A percentile compares a stretch with the other conserved stretches of the same genome.
These are phyloP conservation scores for Platichthys stellatus DNA, from an alignment of 2,113 vertebrate genomes.

Conservation along the genomic window DNA sequence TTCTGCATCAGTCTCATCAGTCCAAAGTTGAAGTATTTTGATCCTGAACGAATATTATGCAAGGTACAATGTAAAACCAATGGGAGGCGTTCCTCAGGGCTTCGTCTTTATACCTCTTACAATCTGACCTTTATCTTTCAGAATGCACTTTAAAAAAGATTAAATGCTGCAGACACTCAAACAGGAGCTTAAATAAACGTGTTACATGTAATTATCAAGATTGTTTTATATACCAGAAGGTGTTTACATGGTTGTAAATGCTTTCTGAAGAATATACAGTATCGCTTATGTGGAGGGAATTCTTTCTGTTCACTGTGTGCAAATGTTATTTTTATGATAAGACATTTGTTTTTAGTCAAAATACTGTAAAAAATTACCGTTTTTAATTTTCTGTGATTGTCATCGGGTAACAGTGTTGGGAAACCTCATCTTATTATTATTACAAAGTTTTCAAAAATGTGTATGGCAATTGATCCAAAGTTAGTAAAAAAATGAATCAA, in stretches of 20 bases:
- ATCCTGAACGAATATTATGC: constrained; percentile 19
- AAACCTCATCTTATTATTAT: background rate
- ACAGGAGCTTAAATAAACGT: background rate
- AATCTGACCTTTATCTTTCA: constrained; percentile 39
- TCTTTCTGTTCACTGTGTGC: background rate
- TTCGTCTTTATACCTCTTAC: constrained; percentile 34
- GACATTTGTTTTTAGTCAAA: background rate
- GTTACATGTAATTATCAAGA: constrained; percentile 15
- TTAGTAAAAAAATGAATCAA: background rate
- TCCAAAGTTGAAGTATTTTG: background rate
- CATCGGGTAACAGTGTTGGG: background rate
- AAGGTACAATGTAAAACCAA: constrained; percentile 22
- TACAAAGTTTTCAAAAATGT: background rate
- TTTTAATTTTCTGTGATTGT: constrained; percentile 5
- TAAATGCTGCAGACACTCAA: constrained; percentile 46
- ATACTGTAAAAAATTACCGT: background rate
- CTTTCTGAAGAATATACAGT: constrained; percentile 1
- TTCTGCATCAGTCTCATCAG: constrained; percentile 11
- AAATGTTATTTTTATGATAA: constrained; percentile 38
- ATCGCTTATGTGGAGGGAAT: constrained; percentile 14
- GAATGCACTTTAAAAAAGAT: constrained; percentile 58
- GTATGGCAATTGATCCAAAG: constrained; percentile 6
- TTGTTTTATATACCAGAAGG: constrained; percentile 17
- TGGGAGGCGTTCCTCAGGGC: constrained; percentile 54
- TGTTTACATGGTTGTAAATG: constrained; percentile 1